Conservation (phyloP, 1,140 invertebrate species). For the Sipha flava region DNA sequence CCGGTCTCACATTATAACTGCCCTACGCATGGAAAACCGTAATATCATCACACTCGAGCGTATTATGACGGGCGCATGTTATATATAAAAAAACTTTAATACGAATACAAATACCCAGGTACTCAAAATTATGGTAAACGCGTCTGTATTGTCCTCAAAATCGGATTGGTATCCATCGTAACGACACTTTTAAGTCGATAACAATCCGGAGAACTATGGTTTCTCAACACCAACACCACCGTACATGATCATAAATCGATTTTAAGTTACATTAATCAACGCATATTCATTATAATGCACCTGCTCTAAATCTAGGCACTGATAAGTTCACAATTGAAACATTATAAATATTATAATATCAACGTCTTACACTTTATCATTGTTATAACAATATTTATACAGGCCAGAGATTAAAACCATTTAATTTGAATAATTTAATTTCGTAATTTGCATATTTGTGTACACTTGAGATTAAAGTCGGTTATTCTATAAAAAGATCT, state of each 20-base stretch:
- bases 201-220: background rate
- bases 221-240: too few relatives aligned
- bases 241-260: background rate
- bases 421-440: background rate
- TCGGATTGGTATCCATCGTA: background rate
- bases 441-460: background rate
- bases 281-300: too few relatives aligned
- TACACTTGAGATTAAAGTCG: background rate
- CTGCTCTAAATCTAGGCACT: background rate
- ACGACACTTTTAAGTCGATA: background rate
- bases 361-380: background rate
- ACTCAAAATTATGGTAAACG: background rate
- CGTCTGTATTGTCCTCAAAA: background rate
- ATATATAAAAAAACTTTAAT: too few relatives aligned
- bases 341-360: background rate
- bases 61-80: too few relatives aligned
- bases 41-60: too few relatives aligned
- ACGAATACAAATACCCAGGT: too few relatives aligned
- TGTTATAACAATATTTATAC: background rate
- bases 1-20: too few relatives aligned
- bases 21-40: too few relatives aligned
- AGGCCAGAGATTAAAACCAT: background rate
- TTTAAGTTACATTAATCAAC: background rate
- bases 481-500: background rate
- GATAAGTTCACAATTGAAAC: background rate